Conservation (phyloP, 2,888 invertebrate species). For the Taphrorychus bicolor region DNA sequence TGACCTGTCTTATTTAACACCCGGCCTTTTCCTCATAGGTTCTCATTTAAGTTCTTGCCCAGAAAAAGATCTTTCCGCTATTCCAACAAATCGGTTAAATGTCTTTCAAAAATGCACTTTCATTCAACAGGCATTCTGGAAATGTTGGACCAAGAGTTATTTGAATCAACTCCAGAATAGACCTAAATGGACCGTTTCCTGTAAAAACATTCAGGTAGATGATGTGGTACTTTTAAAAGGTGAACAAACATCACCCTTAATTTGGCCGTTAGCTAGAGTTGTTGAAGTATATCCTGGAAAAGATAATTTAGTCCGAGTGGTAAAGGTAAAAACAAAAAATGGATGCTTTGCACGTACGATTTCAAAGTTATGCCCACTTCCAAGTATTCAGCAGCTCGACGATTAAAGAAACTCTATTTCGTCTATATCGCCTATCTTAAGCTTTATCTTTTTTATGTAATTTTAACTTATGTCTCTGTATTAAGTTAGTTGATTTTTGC, state of each 20-base stretch:
- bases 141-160: background rate
- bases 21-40: constrained; percentile 6
- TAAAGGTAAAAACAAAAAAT: background rate
- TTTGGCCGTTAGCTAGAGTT: constrained; percentile 12
- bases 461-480: too few species aligned
- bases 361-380: background rate
- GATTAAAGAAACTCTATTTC: too few species aligned
- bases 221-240: background rate
- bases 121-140: background rate
- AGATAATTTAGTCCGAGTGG: background rate
- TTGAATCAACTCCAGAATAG: background rate
- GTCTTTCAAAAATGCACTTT: background rate
- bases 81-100: background rate
- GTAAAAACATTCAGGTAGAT: background rate
- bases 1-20: constrained; percentile 37
- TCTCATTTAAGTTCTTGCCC: background rate
- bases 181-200: background rate
- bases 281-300: background rate
- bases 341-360: background rate
- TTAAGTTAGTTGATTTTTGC: too few species aligned
- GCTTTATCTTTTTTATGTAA: too few species aligned
- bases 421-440: too few species aligned
- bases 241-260: constrained; percentile 27
- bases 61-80: background rate
- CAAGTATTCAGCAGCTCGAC: too few species aligned